These are phyloP conservation scores for Gymnocypris eckloni DNA, from an alignment of 2,797 vertebrate genomes.

Conservation along the genomic window DNA sequence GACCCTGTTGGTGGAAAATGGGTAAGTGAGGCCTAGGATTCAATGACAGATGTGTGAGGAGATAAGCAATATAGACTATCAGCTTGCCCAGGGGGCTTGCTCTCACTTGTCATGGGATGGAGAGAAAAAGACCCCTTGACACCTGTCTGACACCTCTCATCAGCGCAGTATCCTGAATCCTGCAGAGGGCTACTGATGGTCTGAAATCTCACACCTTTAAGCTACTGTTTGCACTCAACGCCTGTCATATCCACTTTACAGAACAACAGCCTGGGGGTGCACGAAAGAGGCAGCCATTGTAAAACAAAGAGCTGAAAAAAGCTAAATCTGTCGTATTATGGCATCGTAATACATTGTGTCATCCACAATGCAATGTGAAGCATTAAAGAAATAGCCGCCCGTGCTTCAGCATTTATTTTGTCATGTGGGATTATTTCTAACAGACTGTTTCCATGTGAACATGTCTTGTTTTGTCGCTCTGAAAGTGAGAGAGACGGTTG, in stretches of 20 bases:
- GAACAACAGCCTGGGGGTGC: slow-evolving; percentile 73
- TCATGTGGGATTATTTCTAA: slow-evolving; percentile 78
- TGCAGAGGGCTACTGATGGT: slow-evolving; percentile 62
- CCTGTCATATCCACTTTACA: slow-evolving; percentile 77
- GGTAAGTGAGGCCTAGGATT: slow-evolving; percentile 35
- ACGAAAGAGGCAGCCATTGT: slow-evolving; percentile 63
- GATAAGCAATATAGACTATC: slow-evolving; percentile 50
- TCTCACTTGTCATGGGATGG: slow-evolving; percentile 52
- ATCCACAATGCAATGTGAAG: slow-evolving; percentile 71
- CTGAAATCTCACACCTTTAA: slow-evolving; percentile 69
- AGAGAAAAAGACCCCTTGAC: slow-evolving; percentile 39
- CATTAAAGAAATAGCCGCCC: slow-evolving; percentile 75
- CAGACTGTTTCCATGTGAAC: slow-evolving; percentile 65
- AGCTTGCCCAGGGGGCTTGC: slow-evolving; percentile 52
- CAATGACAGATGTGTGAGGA: slow-evolving; percentile 57
- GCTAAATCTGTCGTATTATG: slow-evolving; percentile 72
- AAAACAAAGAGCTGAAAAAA: slow-evolving; percentile 52
- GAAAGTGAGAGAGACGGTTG: slow-evolving; percentile 26
- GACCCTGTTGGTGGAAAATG: neutral
- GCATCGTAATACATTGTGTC: slow-evolving; percentile 78
- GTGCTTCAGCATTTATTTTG: slow-evolving; percentile 75
- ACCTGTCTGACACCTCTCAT: slow-evolving; percentile 63
- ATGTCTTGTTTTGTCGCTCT: slow-evolving; percentile 58
- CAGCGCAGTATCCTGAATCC: slow-evolving; percentile 53
- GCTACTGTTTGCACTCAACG: slow-evolving; percentile 68